Evolutionary conservation across 2,113 vertebrate species (phyloP).

Genomic region (Bos taurus): DNA sequence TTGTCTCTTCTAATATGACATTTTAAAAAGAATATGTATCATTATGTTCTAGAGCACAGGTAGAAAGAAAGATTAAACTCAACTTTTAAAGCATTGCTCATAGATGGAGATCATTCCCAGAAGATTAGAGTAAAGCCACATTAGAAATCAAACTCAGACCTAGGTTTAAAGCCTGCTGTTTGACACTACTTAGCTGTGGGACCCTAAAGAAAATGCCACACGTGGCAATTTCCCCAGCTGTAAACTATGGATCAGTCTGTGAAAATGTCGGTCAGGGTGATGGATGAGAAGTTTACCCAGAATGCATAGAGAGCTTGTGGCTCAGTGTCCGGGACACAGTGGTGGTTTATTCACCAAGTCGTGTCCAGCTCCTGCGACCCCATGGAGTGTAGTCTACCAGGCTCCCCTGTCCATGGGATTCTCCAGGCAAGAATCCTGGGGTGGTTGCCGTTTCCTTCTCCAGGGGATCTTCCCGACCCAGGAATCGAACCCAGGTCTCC

Average conservation of each 20-base stretch:
- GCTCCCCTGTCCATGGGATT: neutral
- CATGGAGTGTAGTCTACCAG: rapidly evolving
- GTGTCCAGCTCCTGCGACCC: rapidly evolving
- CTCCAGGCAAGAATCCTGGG: neutral
- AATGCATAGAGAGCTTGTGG: neutral
- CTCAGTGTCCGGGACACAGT: neutral
- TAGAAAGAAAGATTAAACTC: neutral
- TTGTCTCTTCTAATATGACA: neutral
- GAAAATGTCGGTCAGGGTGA: neutral
- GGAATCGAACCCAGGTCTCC: neutral
- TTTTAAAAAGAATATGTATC: neutral
- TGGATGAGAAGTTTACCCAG: neutral
- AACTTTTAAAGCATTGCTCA: neutral
- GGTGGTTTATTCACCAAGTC: neutral
- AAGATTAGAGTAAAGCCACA: neutral
- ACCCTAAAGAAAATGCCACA: neutral
- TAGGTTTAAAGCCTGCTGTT: neutral
- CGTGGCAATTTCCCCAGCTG: neutral
- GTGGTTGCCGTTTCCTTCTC: neutral
- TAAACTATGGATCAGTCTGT: neutral
- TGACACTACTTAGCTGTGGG: neutral
- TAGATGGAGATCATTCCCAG: neutral
- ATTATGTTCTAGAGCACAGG: neutral
- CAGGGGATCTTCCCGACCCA: neutral
- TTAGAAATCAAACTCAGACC: neutral